Base-by-base conservation (phyloP, 2,888 invertebrate genomes). In the Thera britannica region DNA sequence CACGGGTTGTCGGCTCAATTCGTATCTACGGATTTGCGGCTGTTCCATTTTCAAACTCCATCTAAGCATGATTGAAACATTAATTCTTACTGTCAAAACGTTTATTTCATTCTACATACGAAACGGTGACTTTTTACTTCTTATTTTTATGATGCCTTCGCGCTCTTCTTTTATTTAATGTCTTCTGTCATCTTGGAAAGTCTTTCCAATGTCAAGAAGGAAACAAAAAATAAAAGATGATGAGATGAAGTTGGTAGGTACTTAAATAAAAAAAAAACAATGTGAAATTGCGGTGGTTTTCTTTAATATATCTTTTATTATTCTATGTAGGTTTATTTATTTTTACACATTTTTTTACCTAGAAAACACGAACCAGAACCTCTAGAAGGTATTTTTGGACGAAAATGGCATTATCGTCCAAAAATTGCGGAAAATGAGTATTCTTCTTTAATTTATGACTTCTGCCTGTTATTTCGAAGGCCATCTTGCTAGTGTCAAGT, bases 11-110 rank as follows among this genome's bases (percentile, higher is more conserved):
- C 65, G 58, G 62, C 65, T 67, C 68, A 71, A 73, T 71, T 72
- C 64, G 66, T 44, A 23, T 23, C 23, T 23, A 51, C 67, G 68
- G 72, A 73, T 75, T 75, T 68, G 72, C 60, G 72, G 66, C 51
- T 66, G 59, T 52, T 41, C 71, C 76, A 74, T 77, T 81, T 84
- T 79, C 74, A 78, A 79, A 78, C 75, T 75, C 72, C 58, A 71
- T 72, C 78, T 84, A 84, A 86, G 83, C 84, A 77, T 87, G 88
- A 88, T 88, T 87, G 89, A 89, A 79, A 82, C 79, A 83, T 84
- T 87, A 89, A 89, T 85, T 79, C 85, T 67, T 58, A 9, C 77
- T 84, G 86, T 85, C 88, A 85, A 85, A 88, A 83, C 67, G 72
- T 76, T 82, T 82, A 85, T 84, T 82, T 82, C 79, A 58, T 70